Evolutionary conservation across 1,140 invertebrate genomes (phyloP).

Genomic region (Drosophila lowei): DNA sequence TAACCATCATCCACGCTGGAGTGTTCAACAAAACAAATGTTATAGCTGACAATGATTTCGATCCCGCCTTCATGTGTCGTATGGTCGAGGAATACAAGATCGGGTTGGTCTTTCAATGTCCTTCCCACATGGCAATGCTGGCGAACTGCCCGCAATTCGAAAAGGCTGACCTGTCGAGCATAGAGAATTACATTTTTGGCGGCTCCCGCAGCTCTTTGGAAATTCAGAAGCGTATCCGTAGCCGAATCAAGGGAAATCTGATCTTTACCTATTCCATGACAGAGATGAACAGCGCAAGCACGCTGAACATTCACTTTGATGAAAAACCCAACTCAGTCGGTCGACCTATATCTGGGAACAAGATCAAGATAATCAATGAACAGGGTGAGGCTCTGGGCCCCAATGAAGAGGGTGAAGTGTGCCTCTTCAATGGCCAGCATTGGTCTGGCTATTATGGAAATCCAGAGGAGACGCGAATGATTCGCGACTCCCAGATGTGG

Average conservation of each 20-base stretch:
- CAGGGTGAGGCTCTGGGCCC: constrained; percentile 37
- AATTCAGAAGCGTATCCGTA: constrained; percentile 40
- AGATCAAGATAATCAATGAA: constrained; percentile 78
- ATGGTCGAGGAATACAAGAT: constrained; percentile 52
- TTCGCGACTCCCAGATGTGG: constrained; percentile 84
- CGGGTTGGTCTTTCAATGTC: constrained; percentile 51
- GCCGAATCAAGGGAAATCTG: constrained; percentile 43
- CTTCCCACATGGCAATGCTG: constrained; percentile 55
- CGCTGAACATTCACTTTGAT: constrained; percentile 46
- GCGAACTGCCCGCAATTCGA: constrained; percentile 44
- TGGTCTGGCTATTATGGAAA: constrained; percentile 73
- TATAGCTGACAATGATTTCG: constrained; percentile 52
- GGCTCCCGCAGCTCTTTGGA: constrained; percentile 48
- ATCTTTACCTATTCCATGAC: constrained; percentile 51
- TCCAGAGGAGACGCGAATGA: constrained; percentile 35
- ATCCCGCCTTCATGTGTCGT: constrained; percentile 35
- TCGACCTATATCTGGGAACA: constrained; percentile 27
- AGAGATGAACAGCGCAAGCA: constrained; percentile 41
- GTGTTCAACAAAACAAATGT: constrained; percentile 56
- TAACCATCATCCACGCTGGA: constrained; percentile 41
- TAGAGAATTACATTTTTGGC: constrained; percentile 45
- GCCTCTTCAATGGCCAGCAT: constrained; percentile 39
- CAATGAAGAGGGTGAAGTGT: constrained; percentile 65
- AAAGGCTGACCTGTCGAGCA: constrained; percentile 37
- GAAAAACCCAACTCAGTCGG: constrained; percentile 64